Base-by-base conservation (phyloP, 1,140 invertebrate species). In the Drosophila orena region DNA sequence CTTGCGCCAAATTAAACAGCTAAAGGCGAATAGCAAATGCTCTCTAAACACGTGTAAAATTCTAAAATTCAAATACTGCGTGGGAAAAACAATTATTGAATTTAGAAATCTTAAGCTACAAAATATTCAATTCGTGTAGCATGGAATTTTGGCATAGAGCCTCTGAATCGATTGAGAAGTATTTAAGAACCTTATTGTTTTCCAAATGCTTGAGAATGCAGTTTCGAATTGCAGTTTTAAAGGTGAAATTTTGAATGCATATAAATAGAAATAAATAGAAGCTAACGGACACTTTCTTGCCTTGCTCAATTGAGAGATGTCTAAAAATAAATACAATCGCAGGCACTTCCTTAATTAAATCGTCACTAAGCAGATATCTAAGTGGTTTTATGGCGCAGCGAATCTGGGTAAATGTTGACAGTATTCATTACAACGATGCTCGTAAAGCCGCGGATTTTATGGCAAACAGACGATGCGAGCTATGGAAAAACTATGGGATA, bases 401-500 rank as follows among this genome's bases (percentile, higher is more conserved):
- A 57, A 69, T 57, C 65, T 54, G 38, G 56, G 62, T 47, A 75
- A 78, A 81, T 86, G 81, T 76, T 88, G 81, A 83, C 81, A 86
- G 66, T 78, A 79, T 71, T 71, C 77, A 81, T 74, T 70, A 62
- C 60, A 74, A 61, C 69, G 42, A 74, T 40, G 77, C 52, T 68
- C 60, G 52, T 86, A 83, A 86, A 88, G 55, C 55, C 47, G 4
- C 62, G 50, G 37, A 65, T 70, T 86, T 86, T 83, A 86, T 86
- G 79, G 79, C 83, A 76, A 86, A 83, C 81, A 88, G 83, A 79
- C 81, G 75, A 46, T 42, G 27, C 27, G 24, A 34, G 24, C 30
- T 34, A 17, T 17, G 8, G 46, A 34, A 1, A 17, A 1, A 17
- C 17, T 17, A 17, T 8, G 4, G 8, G 24, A 47, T 10, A 27